Evolutionary conservation across 2,888 invertebrate genomes (phyloP).

Genomic region (Chrysina gloriosa): DNA sequence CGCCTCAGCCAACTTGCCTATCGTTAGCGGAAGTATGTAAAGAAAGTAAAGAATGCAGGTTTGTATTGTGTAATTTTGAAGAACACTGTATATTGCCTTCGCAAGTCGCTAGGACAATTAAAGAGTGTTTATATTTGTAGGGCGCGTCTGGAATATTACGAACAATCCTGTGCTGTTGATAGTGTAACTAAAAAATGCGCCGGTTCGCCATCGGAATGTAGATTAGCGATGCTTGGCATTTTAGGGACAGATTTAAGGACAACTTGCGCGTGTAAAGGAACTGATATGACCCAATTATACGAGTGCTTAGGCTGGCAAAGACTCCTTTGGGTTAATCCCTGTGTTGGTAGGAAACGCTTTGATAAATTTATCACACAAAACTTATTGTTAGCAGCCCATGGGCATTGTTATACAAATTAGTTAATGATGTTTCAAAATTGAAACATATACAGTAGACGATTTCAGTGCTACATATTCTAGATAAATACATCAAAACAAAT

Average conservation of each 20-base stretch:
- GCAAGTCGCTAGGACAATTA: slow-evolving; percentile 25
- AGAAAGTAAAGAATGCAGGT: slow-evolving; percentile 88
- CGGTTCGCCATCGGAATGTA: slow-evolving; percentile 85
- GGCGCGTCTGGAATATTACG: slow-evolving; percentile 85
- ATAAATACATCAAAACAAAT: too few relatives aligned
- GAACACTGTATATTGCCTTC: too few relatives aligned
- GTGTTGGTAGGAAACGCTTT: slow-evolving; percentile 94
- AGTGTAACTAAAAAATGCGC: slow-evolving; percentile 91
- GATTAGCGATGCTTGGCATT: slow-evolving; percentile 87
- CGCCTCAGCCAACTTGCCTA: slow-evolving; percentile 86
- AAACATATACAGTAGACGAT: too few relatives aligned
- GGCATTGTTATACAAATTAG: too few relatives aligned
- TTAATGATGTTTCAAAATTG: too few relatives aligned
- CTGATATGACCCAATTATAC: slow-evolving; percentile 85
- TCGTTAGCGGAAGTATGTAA: slow-evolving; percentile 86
- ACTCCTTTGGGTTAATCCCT: slow-evolving; percentile 91
- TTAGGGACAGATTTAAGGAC: slow-evolving; percentile 90
- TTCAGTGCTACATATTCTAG: too few relatives aligned
- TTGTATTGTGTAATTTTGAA: slow-evolving; percentile 52
- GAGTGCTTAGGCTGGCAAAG: slow-evolving; percentile 92
- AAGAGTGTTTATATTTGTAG: slow-evolving; percentile 63
- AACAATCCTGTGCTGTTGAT: slow-evolving; percentile 92
- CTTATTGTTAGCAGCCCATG: too few relatives aligned
- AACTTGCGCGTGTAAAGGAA: slow-evolving; percentile 89
- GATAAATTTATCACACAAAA: too few relatives aligned